These are phyloP conservation scores for Hippocampus abdominalis DNA, from an alignment of 2,113 vertebrate species.

Conservation along the genomic window DNA sequence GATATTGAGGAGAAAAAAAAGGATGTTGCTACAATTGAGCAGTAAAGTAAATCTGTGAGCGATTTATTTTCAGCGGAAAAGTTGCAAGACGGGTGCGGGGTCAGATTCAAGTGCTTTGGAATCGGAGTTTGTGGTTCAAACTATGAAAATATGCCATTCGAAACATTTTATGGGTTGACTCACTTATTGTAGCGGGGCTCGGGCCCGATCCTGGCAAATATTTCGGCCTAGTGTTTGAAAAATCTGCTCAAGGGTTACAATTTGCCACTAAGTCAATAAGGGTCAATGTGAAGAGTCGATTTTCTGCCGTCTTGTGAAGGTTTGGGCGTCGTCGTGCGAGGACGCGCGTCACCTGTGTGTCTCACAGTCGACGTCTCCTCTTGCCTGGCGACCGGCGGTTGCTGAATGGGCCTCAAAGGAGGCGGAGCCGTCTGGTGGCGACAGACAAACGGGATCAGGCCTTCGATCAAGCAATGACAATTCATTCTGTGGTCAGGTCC, in stretches of 20 bases:
- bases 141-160: too few species aligned
- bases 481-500: background rate
- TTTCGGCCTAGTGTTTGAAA: background rate
- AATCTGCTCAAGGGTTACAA: background rate
- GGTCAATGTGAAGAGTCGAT: background rate
- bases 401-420: conserved; percentile 60
- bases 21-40: conserved; percentile 1
- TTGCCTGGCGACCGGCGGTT: conserved; percentile 58
- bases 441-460: background rate
- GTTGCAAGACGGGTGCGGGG: too few species aligned
- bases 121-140: too few species aligned
- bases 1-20: background rate
- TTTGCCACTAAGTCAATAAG: background rate
- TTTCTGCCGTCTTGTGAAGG: too few species aligned
- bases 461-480: conserved; percentile 5
- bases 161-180: too few species aligned
- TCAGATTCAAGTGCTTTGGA: too few species aligned
- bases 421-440: conserved; percentile 52
- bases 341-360: conserved; percentile 49
- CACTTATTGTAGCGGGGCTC: too few species aligned
- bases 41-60: background rate
- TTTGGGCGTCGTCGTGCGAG: too few species aligned
- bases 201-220: too few species aligned
- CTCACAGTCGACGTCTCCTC: conserved; percentile 5
- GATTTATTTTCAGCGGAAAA: background rate